These are phyloP conservation scores for Eupsilia transversa DNA, from an alignment of 2,888 invertebrate species.

Conservation along the genomic window DNA sequence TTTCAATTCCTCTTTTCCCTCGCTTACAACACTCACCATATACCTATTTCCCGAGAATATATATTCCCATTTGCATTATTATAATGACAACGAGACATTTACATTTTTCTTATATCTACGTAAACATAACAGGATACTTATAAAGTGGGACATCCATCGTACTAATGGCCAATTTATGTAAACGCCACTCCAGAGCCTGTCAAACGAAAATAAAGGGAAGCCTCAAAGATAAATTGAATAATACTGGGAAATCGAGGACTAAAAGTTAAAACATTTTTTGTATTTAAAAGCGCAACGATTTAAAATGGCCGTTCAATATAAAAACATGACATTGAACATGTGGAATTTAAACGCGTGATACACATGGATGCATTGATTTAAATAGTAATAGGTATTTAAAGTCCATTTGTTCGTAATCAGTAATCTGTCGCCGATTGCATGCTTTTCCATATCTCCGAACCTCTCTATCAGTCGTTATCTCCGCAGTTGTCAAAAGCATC, in stretches of 20 bases:
- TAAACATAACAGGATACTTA: conserved; percentile 63
- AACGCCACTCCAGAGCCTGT: conserved; percentile 59
- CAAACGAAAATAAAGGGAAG: conserved; percentile 58
- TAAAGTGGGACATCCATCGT: conserved; percentile 59
- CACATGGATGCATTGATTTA: too few relatives aligned
- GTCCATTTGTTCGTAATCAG: background rate
- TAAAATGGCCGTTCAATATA: background rate
- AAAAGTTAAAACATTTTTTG: conserved; percentile 43
- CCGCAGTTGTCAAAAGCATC: too few relatives aligned
- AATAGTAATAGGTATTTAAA: too few relatives aligned
- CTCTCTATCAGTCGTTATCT: too few relatives aligned
- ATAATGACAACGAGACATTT: conserved; percentile 51
- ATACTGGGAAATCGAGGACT: conserved; percentile 46
- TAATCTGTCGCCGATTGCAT: background rate
- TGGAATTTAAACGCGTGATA: background rate
- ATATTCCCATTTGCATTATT: conserved; percentile 52
- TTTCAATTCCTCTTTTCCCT: conserved; percentile 10
- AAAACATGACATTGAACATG: background rate
- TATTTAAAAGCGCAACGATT: background rate
- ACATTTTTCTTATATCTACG: conserved; percentile 50
- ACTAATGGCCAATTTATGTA: conserved; percentile 69
- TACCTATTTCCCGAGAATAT: conserved; percentile 39
- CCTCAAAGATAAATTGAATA: conserved; percentile 62
- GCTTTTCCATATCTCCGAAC: background rate
- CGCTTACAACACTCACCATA: conserved; percentile 20